Percentiles rank a stretch among this genome's conserved stretches.
These are phyloP conservation scores for Bimastos eiseni DNA, from an alignment of 2,888 invertebrate species.

Conservation along the genomic window DNA sequence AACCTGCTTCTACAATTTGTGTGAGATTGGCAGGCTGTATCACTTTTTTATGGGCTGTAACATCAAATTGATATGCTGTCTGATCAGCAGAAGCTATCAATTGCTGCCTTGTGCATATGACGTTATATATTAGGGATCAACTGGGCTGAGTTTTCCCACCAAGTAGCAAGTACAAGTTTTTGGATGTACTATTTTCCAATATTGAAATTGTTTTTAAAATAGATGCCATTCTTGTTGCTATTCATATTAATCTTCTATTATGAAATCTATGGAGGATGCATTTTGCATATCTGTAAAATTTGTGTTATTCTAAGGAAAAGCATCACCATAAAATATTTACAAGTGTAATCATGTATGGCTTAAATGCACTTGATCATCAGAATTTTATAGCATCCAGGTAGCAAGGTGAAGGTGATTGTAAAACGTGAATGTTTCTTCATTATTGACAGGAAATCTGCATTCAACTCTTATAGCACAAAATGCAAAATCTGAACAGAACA, in stretches of 20 bases:
- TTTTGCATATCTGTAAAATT: not conserved
- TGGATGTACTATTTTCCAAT: no score
- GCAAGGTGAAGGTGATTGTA: not conserved
- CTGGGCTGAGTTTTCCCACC: no score
- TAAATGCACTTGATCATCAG: not conserved
- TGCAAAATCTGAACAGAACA: conserved; percentile 41
- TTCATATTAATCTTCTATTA: not conserved
- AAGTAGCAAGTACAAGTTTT: no score
- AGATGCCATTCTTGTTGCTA: no score
- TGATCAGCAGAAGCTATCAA: no score
- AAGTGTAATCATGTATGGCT: not conserved
- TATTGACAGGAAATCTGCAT: not conserved
- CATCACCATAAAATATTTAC: not conserved
- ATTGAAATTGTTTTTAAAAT: no score
- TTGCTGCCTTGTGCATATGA: no score
- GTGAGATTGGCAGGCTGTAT: no score
- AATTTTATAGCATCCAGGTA: not conserved
- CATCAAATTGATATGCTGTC: no score
- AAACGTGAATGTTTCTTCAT: not conserved
- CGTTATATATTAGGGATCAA: no score
- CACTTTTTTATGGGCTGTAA: no score
- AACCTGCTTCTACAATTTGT: no score
- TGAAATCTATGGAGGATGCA: not conserved
- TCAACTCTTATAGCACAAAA: conserved; percentile 28
- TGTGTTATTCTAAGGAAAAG: not conserved